These are phyloP conservation scores for Nipponia nippon DNA, from an alignment of 2,113 vertebrate genomes.

Conservation along the genomic window DNA sequence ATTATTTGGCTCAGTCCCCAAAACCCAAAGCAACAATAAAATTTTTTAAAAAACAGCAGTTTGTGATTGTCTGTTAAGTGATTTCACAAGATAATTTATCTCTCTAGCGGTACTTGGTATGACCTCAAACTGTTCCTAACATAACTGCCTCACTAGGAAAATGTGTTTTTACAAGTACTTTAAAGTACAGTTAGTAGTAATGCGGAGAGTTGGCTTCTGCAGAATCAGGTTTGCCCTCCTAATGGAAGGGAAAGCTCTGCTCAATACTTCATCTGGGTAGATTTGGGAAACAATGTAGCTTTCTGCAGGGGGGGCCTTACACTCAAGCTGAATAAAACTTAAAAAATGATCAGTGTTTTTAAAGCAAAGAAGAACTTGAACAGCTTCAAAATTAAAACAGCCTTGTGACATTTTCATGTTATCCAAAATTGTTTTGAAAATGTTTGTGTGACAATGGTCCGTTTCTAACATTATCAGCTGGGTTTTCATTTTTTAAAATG, in stretches of 20 bases:
- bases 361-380: neutral
- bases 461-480: neutral
- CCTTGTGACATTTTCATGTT: neutral
- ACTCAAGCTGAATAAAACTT: neutral
- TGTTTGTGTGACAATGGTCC: neutral
- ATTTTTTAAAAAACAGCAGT: neutral
- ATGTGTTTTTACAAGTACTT: neutral
- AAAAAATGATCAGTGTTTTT: neutral
- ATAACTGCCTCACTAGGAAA: neutral
- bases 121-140: neutral
- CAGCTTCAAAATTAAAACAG: neutral
- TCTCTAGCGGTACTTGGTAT: neutral
- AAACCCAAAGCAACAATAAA: neutral
- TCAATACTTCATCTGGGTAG: neutral
- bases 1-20: neutral
- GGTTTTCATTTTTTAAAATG: fast-evolving
- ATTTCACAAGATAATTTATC: neutral
- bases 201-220: neutral
- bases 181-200: neutral
- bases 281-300: neutral
- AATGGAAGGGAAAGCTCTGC: neutral
- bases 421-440: neutral
- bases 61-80: neutral
- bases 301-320: neutral
- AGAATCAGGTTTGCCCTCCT: neutral